phyloP scores from a whole-genome alignment of 2,888 invertebrate species.

The Drosophila nigricruria region DNA sequence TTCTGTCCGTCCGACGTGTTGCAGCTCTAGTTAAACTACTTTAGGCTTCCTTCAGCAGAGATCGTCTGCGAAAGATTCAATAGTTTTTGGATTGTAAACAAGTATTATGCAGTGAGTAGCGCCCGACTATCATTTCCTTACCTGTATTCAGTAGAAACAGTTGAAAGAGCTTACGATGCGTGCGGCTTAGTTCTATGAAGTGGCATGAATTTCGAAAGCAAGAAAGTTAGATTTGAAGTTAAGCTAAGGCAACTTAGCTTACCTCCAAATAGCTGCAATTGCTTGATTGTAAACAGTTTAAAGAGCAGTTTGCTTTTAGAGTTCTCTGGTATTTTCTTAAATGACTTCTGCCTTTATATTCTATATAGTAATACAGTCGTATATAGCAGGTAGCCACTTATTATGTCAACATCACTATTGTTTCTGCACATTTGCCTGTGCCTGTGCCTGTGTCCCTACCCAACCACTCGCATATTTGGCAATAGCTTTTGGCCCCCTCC shows the following conservation, averaged over 20 bases:
- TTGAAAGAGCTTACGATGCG: not conserved
- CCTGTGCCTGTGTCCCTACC: conserved; percentile 1
- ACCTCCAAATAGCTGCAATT: not conserved
- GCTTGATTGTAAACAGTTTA: not conserved
- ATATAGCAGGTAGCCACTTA: conserved; percentile 19
- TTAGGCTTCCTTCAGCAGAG: not conserved
- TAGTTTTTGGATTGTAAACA: not conserved
- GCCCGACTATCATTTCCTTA: not conserved
- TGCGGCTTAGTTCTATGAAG: not conserved
- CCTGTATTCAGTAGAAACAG: not conserved
- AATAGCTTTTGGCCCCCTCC: conserved; percentile 24
- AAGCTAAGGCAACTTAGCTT: not conserved
- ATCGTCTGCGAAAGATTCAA: not conserved
- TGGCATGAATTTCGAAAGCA: not conserved
- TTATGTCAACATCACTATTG: conserved; percentile 48
- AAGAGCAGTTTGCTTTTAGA: not conserved
- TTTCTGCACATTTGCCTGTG: conserved; percentile 21
- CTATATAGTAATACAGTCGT: not conserved
- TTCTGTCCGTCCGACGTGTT: not conserved
- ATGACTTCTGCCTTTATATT: too few species aligned
- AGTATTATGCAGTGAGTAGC: not conserved
- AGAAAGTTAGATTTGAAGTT: not conserved
- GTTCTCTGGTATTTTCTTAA: not conserved
- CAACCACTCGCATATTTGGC: conserved; percentile 40
- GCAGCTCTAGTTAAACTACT: not conserved